Base-by-base conservation (phyloP, 1,140 invertebrate species). In the Drosophila sp. region DNA sequence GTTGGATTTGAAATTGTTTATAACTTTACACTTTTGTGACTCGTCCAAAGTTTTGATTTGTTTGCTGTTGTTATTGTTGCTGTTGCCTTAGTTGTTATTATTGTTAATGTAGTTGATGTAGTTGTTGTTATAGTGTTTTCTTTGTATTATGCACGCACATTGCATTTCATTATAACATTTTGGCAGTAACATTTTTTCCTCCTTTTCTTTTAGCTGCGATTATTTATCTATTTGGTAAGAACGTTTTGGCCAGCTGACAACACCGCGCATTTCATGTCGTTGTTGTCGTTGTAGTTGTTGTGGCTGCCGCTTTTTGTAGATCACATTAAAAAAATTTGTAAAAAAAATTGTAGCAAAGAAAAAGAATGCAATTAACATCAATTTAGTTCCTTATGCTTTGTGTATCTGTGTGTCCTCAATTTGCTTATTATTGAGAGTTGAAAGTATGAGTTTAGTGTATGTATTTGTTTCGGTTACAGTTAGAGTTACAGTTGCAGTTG, bases 251-350 rank as follows among this genome's bases (percentile, higher is more conserved):
- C 73, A 72, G 72, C 80, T 76, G 63, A 80, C 80, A 84, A 84
- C 81, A 77, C 73, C 81, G 81, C 80, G 79, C 81, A 77, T 66
- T 77, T 77, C 56, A 86, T 83, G 63, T 65, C 65, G 46, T 64
- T 57, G 54, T 66, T 48, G 50, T 45, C 72, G 58, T 71, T 48
- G 54, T 36, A 1, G 7, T 29, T 74, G 8, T 58, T 58, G 57
- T 41, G 45, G 54, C 32, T 9, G 58, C 25, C 59, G 54, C 32
- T 58, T 54, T 34, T 41, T 13, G 16, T 59, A 40, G 61, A 65
- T 72, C 86, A 89, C 79, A 76, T 77, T 59, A 76, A 89, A 89
- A 87, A 89, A 86, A 73, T 56, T 29, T 38, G 29, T 61, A 67
- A 83, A 89, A 89, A 86, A 87, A 74, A 29, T 14, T 7, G 3